Evolutionary conservation across 2,113 vertebrate genomes (phyloP), one percentile per base, ranked within the genome.

Genomic region (Thomomys bottae): DNA sequence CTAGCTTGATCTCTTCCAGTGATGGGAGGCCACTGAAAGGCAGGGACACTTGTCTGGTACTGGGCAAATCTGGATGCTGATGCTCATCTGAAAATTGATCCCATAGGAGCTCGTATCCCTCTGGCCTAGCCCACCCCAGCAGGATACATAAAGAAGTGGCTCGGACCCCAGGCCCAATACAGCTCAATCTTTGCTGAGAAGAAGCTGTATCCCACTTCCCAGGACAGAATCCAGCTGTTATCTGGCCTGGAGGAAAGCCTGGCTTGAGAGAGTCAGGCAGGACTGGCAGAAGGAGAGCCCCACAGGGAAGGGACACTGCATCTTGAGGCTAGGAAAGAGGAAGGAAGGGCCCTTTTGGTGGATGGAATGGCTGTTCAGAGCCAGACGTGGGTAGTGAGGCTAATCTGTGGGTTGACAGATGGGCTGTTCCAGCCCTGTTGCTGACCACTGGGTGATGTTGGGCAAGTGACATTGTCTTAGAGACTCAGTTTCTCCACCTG

Each of bases 21-120:
- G 40, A 30, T 0, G 0, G 36, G 67, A 38, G 38, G 40, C 86
- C 61, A 45, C 6, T 2, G 26, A 2, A n/a, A 2, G 2, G 24
- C 64, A 77, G 45, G 64, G 36, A 17, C 30, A 54, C 36, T 32
- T 70, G 17, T 67, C 18, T 66, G 8, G 2, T 15, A 6, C 11
- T 57, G 28, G 28, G 54, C 67, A 80, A 8, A 64, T 26, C 30
- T 63, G n/a, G 4, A 26, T 84, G 45, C 67, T 45, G 63, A 26
- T 23, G 32, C 20, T 15, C 59, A 91, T 18, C 18, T 71, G 63
- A 20, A 32, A 34, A 54, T 54, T 40, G 68, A 49, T 5, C 38
- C 23, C 42, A 24, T 2, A 1, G 24, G 42, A 30, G 28, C 3
- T 2, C 32, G 6, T 23, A 36, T 59, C 2, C 10, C 40, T 83